phyloP scores from a whole-genome alignment of 2,113 vertebrate genomes.

The Microtus ochrogaster region DNA sequence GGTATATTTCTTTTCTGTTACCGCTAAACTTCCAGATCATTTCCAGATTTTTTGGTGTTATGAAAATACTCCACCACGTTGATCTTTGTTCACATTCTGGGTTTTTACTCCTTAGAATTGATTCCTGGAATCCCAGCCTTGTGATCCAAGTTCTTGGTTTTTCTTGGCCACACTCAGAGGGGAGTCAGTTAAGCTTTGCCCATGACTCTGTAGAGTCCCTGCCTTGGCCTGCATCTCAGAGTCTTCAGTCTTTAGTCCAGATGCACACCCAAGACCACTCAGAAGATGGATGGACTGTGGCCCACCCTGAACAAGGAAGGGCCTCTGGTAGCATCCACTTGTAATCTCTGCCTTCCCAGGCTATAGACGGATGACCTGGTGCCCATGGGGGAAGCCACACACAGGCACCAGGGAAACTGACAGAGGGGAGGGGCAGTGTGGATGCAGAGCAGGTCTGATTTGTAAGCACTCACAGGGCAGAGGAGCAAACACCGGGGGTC shows the following conservation, averaged over 20 bases:
- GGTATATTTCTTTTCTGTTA: background rate
- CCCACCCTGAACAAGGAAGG: background rate
- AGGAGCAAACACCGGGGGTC: background rate
- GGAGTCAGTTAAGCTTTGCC: background rate
- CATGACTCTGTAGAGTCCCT: background rate
- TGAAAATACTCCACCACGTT: slow-evolving; percentile 36
- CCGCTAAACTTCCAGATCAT: slow-evolving; percentile 30
- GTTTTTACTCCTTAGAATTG: slow-evolving; percentile 25
- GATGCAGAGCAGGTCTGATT: background rate
- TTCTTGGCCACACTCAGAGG: slow-evolving; percentile 30
- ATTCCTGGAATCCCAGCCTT: slow-evolving; percentile 64
- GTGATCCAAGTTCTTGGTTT: slow-evolving; percentile 41
- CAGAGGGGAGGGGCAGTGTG: background rate
- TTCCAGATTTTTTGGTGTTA: slow-evolving; percentile 54
- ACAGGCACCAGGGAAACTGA: background rate
- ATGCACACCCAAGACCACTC: background rate
- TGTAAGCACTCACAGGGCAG: background rate
- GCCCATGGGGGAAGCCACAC: background rate
- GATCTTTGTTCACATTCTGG: slow-evolving; percentile 52
- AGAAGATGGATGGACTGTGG: background rate
- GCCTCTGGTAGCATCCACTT: background rate
- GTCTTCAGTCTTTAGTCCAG: background rate
- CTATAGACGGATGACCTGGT: background rate
- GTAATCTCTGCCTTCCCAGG: background rate
- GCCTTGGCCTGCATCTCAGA: background rate